These are phyloP conservation scores for Pogonocherus hispidulus DNA, from an alignment of 2,888 invertebrate genomes.

Conservation along the genomic window DNA sequence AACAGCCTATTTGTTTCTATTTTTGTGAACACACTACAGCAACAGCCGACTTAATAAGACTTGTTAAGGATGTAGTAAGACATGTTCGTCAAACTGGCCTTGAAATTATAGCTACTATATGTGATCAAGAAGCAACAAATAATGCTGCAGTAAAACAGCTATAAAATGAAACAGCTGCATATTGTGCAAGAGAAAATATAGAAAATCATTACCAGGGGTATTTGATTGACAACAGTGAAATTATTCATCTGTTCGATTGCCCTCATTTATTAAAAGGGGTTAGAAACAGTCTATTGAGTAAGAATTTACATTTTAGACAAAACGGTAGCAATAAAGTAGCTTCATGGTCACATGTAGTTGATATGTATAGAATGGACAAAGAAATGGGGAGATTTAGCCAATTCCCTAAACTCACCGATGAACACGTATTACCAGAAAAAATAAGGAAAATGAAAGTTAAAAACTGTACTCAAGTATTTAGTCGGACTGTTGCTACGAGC, in stretches of 20 bases:
- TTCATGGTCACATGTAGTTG: constrained; percentile 39
- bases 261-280: constrained; percentile 48
- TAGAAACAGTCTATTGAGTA: constrained; percentile 41
- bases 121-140: constrained; percentile 56
- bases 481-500: constrained; percentile 37
- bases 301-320: constrained; percentile 37
- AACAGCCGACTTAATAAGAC: constrained; percentile 34
- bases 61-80: constrained; percentile 45
- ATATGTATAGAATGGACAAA: constrained; percentile 35
- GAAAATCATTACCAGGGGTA: constrained; percentile 41
- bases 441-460: constrained; percentile 45
- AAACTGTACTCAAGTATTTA: constrained; percentile 46
- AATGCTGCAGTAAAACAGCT: constrained; percentile 47
- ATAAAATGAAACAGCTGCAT: constrained; percentile 35
- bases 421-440: constrained; percentile 39
- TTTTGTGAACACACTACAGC: constrained; percentile 47
- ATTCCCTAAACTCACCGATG: constrained; percentile 40
- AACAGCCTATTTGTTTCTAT: constrained; percentile 48
- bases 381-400: constrained; percentile 28
- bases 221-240: constrained; percentile 42
- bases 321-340: constrained; percentile 34
- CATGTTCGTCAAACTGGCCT: constrained; percentile 45
- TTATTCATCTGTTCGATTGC: constrained; percentile 47
- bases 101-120: constrained; percentile 52
- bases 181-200: constrained; percentile 29